Percentiles rank a stretch among this genome's conserved stretches.
Evolutionary conservation across 1,140 invertebrate species (phyloP).

Genomic region (Neodiprion virginianus): DNA sequence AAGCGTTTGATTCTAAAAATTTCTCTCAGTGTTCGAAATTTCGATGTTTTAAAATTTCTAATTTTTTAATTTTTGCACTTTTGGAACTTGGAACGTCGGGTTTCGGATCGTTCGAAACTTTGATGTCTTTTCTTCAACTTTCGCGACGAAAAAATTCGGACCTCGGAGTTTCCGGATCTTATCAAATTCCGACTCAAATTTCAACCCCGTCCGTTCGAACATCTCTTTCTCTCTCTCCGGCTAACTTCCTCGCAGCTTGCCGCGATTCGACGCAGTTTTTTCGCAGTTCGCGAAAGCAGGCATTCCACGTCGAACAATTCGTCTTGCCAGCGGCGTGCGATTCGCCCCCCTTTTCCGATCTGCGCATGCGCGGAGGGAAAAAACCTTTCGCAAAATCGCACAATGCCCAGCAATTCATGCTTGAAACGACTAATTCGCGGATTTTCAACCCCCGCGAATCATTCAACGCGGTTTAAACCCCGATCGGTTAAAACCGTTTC

Average conservation of each 20-base stretch:
- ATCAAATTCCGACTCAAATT: background rate
- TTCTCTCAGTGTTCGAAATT: too few species aligned
- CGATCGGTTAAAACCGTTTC: background rate
- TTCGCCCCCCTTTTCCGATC: conserved; percentile 21
- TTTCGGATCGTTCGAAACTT: too few species aligned
- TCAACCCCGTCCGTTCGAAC: background rate
- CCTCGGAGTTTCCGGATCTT: background rate
- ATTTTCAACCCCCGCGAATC: background rate
- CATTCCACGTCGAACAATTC: conserved; percentile 48
- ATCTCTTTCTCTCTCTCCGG: conserved; percentile 16
- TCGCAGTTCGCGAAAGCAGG: conserved; percentile 11
- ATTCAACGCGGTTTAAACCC: background rate
- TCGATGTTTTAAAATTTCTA: too few species aligned
- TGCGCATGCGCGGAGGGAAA: conserved; percentile 6
- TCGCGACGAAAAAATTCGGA: too few species aligned
- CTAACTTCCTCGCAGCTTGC: too few species aligned
- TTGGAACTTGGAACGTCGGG: too few species aligned
- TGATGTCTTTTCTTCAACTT: too few species aligned
- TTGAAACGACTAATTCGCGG: too few species aligned
- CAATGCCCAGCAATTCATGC: too few species aligned
- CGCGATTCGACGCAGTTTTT: too few species aligned
- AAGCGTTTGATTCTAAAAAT: too few species aligned
- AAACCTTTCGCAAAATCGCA: conserved; percentile 32
- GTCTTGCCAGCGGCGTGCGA: conserved; percentile 40
- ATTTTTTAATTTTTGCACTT: too few species aligned